Conservation (phyloP, 1,140 invertebrate species). For the Lepidostoma basale region DNA sequence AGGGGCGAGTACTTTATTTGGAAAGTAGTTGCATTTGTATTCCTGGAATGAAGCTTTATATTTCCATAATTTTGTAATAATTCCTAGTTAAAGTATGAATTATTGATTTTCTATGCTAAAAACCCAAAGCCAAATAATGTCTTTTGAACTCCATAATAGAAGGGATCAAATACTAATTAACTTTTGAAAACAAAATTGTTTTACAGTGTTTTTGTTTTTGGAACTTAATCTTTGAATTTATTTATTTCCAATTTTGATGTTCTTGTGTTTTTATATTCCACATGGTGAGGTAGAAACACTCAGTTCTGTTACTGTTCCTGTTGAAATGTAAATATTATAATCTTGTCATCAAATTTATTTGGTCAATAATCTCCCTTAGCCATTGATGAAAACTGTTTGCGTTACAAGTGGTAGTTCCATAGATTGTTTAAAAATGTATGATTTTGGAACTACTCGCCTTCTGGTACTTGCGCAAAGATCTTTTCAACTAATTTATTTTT, state of each 20-base stretch:
- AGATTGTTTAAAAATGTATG: too few relatives aligned
- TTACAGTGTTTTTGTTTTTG: constrained; percentile 3
- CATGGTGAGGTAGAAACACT: constrained; percentile 18
- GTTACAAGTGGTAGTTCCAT: too few relatives aligned
- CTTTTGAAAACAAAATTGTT: neutral
- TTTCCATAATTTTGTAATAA: too few relatives aligned
- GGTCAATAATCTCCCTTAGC: constrained; percentile 37
- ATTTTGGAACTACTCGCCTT: too few relatives aligned
- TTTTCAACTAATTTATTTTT: too few relatives aligned
- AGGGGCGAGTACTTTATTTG: too few relatives aligned
- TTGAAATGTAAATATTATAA: constrained; percentile 18
- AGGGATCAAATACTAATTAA: neutral
- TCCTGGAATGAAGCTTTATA: too few relatives aligned
- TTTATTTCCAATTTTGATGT: constrained; percentile 6
- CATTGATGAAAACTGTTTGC: too few relatives aligned
- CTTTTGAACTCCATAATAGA: constrained; percentile 9
- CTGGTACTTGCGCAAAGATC: too few relatives aligned
- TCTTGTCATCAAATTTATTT: neutral
- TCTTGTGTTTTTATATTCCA: constrained; percentile 2
- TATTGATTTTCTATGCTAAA: constrained; percentile 20
- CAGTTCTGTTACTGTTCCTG: constrained; percentile 15
- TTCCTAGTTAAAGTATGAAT: too few relatives aligned
- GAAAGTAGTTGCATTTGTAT: too few relatives aligned
- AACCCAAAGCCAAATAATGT: constrained; percentile 1
- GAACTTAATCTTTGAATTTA: constrained; percentile 12